Percentiles rank a stretch among this genome's conserved stretches.
phyloP scores from a whole-genome alignment of 2,113 vertebrate genomes.

The Neopipo cinnamomea region DNA sequence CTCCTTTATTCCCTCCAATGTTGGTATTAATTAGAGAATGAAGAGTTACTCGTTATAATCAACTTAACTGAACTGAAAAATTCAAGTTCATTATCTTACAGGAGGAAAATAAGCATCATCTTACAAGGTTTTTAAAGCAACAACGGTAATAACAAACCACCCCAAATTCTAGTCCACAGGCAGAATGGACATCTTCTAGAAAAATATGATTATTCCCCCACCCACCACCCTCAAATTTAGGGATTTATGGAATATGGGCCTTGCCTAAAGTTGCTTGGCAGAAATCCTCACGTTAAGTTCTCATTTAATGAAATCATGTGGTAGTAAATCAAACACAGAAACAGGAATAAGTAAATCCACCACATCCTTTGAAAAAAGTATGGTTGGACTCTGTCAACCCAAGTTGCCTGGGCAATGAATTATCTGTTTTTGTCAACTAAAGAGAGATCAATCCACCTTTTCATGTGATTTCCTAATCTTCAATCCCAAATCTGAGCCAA shows the following conservation, averaged over 20 bases:
- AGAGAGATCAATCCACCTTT: neutral
- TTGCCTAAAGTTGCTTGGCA: constrained; percentile 65
- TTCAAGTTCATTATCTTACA: constrained; percentile 29
- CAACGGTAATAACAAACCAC: neutral
- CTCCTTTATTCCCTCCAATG: neutral
- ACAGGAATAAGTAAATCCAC: constrained; percentile 66
- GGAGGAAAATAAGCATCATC: constrained; percentile 42
- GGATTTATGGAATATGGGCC: constrained; percentile 59
- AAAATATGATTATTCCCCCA: constrained; percentile 56
- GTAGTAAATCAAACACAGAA: constrained; percentile 74
- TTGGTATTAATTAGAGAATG: constrained; percentile 10
- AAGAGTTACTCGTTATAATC: constrained; percentile 9
- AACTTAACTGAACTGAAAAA: constrained; percentile 9
- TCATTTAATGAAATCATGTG: constrained; percentile 73
- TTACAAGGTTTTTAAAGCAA: constrained; percentile 9
- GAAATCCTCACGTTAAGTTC: constrained; percentile 45
- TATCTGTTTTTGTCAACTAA: constrained; percentile 47
- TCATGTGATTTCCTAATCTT: neutral
- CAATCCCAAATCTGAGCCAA: neutral
- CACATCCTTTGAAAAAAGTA: constrained; percentile 68
- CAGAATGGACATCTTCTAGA: constrained; percentile 59
- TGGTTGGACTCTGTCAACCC: neutral
- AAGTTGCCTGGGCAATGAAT: constrained; percentile 47
- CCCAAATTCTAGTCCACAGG: neutral
- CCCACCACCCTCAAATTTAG: constrained; percentile 57